A percentile compares a stretch with the other conserved stretches of the same genome.
These are phyloP conservation scores for Pristionchus entomophagus DNA, from an alignment of 2,888 invertebrate genomes.

Conservation along the genomic window DNA sequence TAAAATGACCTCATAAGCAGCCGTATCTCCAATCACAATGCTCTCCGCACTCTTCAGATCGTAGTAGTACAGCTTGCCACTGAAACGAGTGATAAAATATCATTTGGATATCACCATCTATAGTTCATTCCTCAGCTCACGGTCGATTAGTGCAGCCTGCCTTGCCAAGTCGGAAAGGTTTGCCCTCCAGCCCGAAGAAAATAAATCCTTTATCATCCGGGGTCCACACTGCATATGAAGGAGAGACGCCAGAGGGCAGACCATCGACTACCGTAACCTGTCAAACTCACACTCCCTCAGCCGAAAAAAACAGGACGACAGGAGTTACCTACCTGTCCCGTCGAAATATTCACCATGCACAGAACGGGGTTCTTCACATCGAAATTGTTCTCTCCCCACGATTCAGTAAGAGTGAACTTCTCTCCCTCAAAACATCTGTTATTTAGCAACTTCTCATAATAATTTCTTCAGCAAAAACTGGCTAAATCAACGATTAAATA, in stretches of 20 bases:
- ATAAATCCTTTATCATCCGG: constrained; percentile 72
- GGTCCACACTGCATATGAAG: constrained; percentile 68
- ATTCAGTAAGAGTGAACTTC: constrained; percentile 67
- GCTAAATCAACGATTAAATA: too few relatives aligned
- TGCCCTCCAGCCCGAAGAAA: constrained; percentile 68
- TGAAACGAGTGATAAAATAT: too few relatives aligned
- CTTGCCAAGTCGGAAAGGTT: constrained; percentile 67
- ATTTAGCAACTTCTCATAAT: too few relatives aligned
- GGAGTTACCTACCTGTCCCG: constrained; percentile 66
- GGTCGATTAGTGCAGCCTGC: constrained; percentile 71
- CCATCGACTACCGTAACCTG: constrained; percentile 63
- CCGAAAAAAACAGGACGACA: too few relatives aligned
- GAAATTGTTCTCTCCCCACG: constrained; percentile 71
- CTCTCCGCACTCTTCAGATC: constrained; percentile 60
- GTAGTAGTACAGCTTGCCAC: constrained; percentile 68
- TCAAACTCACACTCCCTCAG: too few relatives aligned
- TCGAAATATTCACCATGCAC: constrained; percentile 67
- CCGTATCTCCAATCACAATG: constrained; percentile 55
- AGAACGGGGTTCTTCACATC: constrained; percentile 70
- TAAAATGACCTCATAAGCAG: constrained; percentile 4
- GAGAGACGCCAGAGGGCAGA: constrained; percentile 65
- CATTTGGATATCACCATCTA: too few relatives aligned
- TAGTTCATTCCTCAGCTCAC: too few relatives aligned
- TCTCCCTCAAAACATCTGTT: constrained; percentile 62
- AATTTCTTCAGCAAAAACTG: too few relatives aligned